Conservation (phyloP, 2,113 vertebrate species). For the Egretta garzetta region DNA sequence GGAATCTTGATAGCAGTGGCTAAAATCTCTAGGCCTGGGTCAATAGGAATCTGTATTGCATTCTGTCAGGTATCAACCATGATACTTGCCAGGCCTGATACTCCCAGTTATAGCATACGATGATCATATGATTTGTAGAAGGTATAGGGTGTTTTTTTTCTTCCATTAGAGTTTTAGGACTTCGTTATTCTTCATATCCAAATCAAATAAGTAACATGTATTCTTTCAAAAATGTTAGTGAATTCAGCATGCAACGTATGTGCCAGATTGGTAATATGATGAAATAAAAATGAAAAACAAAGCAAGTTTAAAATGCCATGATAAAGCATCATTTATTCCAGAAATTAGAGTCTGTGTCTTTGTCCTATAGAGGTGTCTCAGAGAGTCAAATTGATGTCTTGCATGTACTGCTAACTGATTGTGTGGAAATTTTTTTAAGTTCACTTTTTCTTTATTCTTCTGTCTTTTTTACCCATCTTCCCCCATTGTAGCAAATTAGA, state of each 20-base stretch:
- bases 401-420: constrained; percentile 83
- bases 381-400: constrained; percentile 79
- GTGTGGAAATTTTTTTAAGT: constrained; percentile 83
- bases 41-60: constrained; percentile 55
- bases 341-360: constrained; percentile 73
- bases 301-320: constrained; percentile 42
- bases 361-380: constrained; percentile 75
- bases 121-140: constrained; percentile 26
- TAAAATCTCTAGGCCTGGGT: constrained; percentile 67
- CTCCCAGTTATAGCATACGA: constrained; percentile 16
- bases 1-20: constrained; percentile 68
- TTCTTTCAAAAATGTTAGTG: constrained; percentile 16
- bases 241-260: constrained; percentile 38
- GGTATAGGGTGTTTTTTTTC: background rate
- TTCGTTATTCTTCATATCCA: constrained; percentile 59
- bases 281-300: background rate
- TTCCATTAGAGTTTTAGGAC: constrained; percentile 55
- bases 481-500: constrained; percentile 88
- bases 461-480: constrained; percentile 85
- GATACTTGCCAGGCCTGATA: constrained; percentile 69
- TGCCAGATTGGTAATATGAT: constrained; percentile 24
- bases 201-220: constrained; percentile 44
- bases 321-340: constrained; percentile 54
- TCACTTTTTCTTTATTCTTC: constrained; percentile 86
- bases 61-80: constrained; percentile 62